phyloP scores from a whole-genome alignment of 2,888 invertebrate species.

The Drosophila mimetica region DNA sequence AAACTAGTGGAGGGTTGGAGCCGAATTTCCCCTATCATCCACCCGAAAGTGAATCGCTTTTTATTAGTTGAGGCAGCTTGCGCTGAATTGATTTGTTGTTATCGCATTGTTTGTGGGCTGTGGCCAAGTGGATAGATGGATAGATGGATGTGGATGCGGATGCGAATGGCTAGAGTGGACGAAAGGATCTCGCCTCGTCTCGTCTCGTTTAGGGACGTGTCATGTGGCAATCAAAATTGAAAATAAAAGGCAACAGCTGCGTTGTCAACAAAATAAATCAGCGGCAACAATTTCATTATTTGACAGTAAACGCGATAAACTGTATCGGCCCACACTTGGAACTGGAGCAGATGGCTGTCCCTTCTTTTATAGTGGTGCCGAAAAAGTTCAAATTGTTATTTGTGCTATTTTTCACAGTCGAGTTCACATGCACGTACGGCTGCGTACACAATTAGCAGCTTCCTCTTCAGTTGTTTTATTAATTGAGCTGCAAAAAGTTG shows the following conservation, averaged over 20 bases:
- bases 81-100: slow-evolving; percentile 79
- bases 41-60: slow-evolving; percentile 52
- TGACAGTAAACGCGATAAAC: slow-evolving; percentile 80
- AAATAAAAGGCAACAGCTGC: slow-evolving; percentile 80
- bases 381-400: slow-evolving; percentile 53
- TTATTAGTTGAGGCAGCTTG: slow-evolving; percentile 79
- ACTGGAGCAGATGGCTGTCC: slow-evolving; percentile 23
- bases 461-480: slow-evolving; percentile 77
- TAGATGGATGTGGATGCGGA: slow-evolving; percentile 18
- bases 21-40: slow-evolving; percentile 19
- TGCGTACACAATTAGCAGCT: slow-evolving; percentile 78
- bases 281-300: slow-evolving; percentile 79
- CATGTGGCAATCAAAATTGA: slow-evolving; percentile 73
- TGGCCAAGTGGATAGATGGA: slow-evolving; percentile 63
- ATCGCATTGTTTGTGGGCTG: slow-evolving; percentile 69
- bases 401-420: slow-evolving; percentile 41
- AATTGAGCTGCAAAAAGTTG: slow-evolving; percentile 79
- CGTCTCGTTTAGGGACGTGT: slow-evolving; percentile 41
- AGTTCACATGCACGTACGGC: slow-evolving; percentile 34
- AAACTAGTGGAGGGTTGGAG: slow-evolving; percentile 50
- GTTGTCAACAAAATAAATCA: slow-evolving; percentile 79
- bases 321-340: slow-evolving; percentile 50
- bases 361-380: slow-evolving; percentile 15
- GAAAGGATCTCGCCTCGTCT: slow-evolving; percentile 27
- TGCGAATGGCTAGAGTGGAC: slow-evolving; percentile 10